Percentiles rank a stretch among this genome's conserved stretches.
Conservation (phyloP, 2,888 invertebrate species). For the Anoplius nigerrimus region DNA sequence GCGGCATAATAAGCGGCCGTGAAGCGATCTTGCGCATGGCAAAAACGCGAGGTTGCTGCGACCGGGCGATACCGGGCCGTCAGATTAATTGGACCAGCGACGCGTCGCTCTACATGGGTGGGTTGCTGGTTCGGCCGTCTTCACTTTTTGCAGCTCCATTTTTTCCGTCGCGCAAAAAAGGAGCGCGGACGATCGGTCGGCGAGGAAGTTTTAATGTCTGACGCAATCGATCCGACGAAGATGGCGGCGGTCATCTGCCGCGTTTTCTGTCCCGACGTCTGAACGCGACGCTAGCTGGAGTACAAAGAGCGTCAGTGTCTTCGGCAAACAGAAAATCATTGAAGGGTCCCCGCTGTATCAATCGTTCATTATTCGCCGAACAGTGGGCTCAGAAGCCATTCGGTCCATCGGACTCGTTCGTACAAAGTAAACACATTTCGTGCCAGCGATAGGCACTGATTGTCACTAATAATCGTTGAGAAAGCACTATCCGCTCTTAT, state of each 20-base stretch:
- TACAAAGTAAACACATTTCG: conserved; percentile 62
- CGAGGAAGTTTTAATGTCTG: conserved; percentile 30
- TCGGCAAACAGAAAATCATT: conserved; percentile 69
- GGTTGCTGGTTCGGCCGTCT: conserved; percentile 26
- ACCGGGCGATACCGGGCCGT: too few relatives aligned
- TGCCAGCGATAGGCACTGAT: background rate
- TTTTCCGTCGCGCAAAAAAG: conserved; percentile 10
- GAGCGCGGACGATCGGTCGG: conserved; percentile 31
- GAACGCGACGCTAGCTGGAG: conserved; percentile 48
- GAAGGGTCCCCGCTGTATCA: conserved; percentile 60
- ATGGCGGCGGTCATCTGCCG: conserved; percentile 45
- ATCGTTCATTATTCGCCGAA: conserved; percentile 53
- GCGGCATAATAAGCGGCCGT: conserved; percentile 20
- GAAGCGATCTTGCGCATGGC: too few relatives aligned
- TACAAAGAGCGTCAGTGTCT: conserved; percentile 66
- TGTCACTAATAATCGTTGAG: too few relatives aligned
- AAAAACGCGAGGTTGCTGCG: too few relatives aligned
- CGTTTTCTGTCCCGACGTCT: conserved; percentile 54
- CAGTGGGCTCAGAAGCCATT: conserved; percentile 18
- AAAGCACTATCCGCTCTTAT: too few relatives aligned
- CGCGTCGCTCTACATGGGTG: too few relatives aligned
- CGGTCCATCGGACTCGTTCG: conserved; percentile 55
- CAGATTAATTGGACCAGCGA: too few relatives aligned
- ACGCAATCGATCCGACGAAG: conserved; percentile 34
- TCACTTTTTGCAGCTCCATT: conserved; percentile 23